These are phyloP conservation scores for Discoglossus pictus DNA, from an alignment of 2,797 vertebrate species.

Conservation along the genomic window DNA sequence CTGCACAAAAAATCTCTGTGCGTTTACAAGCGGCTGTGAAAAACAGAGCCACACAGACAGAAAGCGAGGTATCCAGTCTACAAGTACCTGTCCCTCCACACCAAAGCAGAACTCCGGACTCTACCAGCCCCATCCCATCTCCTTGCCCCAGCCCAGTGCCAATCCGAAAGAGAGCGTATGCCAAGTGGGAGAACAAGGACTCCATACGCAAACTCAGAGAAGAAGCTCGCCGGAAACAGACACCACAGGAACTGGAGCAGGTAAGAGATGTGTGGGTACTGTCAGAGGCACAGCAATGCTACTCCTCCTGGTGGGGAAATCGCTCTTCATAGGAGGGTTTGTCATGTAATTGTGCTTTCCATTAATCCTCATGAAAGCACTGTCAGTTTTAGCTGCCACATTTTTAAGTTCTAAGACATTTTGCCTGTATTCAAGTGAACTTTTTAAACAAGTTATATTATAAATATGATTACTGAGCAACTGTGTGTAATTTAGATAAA, in stretches of 20 bases:
- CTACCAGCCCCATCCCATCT: slow-evolving; percentile 57
- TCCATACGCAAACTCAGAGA: slow-evolving; percentile 77
- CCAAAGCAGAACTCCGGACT: slow-evolving; percentile 55
- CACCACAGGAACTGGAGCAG: slow-evolving; percentile 80
- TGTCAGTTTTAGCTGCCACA: too few relatives aligned
- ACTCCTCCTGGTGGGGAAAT: too few relatives aligned
- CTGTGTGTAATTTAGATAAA: too few relatives aligned
- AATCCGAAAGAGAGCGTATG: slow-evolving; percentile 82
- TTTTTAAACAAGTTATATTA: too few relatives aligned
- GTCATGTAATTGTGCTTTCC: too few relatives aligned
- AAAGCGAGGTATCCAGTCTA: slow-evolving; percentile 57
- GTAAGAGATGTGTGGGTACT: too few relatives aligned
- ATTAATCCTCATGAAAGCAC: too few relatives aligned
- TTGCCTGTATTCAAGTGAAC: too few relatives aligned
- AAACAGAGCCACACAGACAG: slow-evolving; percentile 88
- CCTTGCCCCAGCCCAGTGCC: slow-evolving; percentile 85
- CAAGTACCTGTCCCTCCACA: slow-evolving; percentile 45
- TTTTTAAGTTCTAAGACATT: too few relatives aligned
- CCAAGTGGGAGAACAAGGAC: slow-evolving; percentile 91
- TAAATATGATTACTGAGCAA: too few relatives aligned
- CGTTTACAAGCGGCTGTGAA: slow-evolving; percentile 71
- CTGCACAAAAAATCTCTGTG: slow-evolving; percentile 73
- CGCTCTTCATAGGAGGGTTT: too few relatives aligned
- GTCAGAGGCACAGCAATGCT: too few relatives aligned
- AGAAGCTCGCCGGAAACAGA: slow-evolving; percentile 69